A percentile compares a stretch with the other conserved stretches of the same genome.
Conservation (phyloP, 1,140 invertebrate species). For the Scaptomyza graminum region DNA sequence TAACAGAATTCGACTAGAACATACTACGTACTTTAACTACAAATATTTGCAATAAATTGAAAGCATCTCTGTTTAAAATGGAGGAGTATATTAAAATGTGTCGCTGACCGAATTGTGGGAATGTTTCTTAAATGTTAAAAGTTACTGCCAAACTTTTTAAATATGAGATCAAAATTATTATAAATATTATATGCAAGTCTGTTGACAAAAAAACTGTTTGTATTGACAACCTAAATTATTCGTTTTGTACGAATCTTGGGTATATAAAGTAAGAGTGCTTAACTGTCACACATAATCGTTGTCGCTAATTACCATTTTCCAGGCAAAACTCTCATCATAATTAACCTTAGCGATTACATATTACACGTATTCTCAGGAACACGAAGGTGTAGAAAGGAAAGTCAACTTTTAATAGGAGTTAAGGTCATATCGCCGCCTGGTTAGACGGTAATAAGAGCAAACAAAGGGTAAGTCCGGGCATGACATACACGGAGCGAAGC, state of each 20-base stretch:
- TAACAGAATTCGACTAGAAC: neutral
- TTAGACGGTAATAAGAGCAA: neutral
- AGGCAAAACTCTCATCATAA: conserved; percentile 23
- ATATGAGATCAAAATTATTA: no score
- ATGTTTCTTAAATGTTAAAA: no score
- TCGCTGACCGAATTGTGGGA: no score
- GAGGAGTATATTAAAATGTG: no score
- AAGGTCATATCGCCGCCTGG: neutral
- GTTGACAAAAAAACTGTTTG: no score
- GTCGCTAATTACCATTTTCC: conserved; percentile 45
- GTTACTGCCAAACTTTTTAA: no score
- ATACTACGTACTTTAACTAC: no score
- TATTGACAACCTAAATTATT: no score
- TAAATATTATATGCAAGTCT: no score
- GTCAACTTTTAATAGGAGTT: conserved; percentile 15
- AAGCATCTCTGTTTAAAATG: no score
- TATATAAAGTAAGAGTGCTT: neutral
- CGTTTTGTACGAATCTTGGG: no score
- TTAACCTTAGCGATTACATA: conserved; percentile 13
- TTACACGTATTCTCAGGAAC: neutral
- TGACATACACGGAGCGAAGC: neutral
- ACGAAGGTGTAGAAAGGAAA: neutral
- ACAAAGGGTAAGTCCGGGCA: neutral
- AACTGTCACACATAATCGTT: neutral
- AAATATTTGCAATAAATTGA: no score